phyloP scores from a whole-genome alignment of 2,113 vertebrate genomes.

The Dendropsophus ebraccatus region DNA sequence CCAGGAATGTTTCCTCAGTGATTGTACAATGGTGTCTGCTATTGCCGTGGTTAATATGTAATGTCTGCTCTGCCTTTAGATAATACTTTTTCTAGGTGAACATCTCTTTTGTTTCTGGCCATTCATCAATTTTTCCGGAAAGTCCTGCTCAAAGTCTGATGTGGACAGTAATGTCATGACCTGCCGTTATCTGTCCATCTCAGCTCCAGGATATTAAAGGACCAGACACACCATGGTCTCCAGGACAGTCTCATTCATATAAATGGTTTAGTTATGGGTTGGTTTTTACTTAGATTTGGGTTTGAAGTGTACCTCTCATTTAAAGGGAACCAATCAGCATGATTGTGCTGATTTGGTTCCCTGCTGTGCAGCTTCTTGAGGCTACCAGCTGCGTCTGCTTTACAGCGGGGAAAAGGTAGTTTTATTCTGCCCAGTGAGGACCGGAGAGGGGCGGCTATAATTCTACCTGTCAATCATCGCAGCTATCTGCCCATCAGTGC shows the following conservation, averaged over 20 bases:
- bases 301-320: no score
- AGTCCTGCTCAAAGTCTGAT: constrained; percentile 39
- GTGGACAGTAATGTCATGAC: not conserved
- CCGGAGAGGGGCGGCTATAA: no score
- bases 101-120: constrained; percentile 17
- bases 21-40: constrained; percentile 1
- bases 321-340: no score
- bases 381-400: no score
- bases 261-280: no score
- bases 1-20: not conserved
- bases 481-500: no score
- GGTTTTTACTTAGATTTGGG: no score
- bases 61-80: constrained; percentile 12
- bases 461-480: no score
- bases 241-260: not conserved
- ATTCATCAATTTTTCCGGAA: not conserved
- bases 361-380: no score
- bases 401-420: no score
- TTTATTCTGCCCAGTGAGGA: no score
- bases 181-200: not conserved
- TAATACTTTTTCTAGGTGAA: constrained; percentile 14
- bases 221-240: not conserved
- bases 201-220: constrained; percentile 6
- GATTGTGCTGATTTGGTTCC: no score
- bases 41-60: constrained; percentile 30